Base-by-base conservation (phyloP, 2,113 vertebrate species). In the Apteryx mantelli region DNA sequence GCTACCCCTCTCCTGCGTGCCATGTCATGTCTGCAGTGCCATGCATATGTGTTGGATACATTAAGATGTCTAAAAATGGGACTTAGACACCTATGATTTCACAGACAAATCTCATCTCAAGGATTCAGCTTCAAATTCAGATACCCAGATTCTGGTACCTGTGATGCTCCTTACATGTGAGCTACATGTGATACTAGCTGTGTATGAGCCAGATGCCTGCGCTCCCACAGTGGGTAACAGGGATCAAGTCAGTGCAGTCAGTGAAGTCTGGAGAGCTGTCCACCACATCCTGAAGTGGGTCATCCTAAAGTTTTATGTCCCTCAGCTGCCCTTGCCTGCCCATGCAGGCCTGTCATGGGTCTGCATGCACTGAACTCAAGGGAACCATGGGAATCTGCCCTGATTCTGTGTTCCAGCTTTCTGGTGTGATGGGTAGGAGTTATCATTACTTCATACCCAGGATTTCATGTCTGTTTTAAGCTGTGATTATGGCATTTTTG, bases 161-260 rank as follows among this genome's bases (percentile, higher is more conserved):
- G 55, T 13, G 78, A 1, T 61, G 13, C 21, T 87, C 17, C 32
- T 8, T 32, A 4, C 2, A 1, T 22, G 19, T 3, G 6, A 73
- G 20, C 30, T 82, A 5, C 12, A 16, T 0, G 0, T 66, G 46
- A 40, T 32, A 52, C 18, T 26, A 78, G 20, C 55, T 58, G 26
- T 3, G 8, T 0, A 0, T 69, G 58, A 77, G 0, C 4, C 83
- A 38, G 8, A 20, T 11, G 19, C 32, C 56, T 60, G 56, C 32
- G 16, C 28, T 60, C 17, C 56, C 56, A 60, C 17, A 11, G 32
- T 11, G 19, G 17, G 22, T 60, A 34, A 20, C 56, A 60, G 30
- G 18, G 17, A 60, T 60, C 56, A 60, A 32, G 56, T 85, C 16
- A 26, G 22, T 38, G 24, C 3, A 26, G 22, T n/a, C 48, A 80